These are phyloP conservation scores for Macrosteles quadrilineatus DNA, from an alignment of 1,140 invertebrate genomes.

Conservation along the genomic window DNA sequence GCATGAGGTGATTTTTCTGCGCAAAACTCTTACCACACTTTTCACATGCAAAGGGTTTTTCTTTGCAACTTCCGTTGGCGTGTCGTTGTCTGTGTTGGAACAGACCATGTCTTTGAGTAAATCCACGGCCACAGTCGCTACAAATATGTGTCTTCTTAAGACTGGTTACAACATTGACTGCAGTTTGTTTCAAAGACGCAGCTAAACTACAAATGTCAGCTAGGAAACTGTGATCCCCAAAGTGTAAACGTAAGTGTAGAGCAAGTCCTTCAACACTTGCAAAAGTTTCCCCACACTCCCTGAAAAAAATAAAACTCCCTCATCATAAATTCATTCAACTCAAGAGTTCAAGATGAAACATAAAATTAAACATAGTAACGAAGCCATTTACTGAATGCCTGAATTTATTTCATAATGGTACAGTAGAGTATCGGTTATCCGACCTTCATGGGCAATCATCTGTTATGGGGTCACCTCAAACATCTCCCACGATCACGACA, in stretches of 20 bases:
- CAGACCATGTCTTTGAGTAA: constrained; percentile 78
- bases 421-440: too few relatives aligned
- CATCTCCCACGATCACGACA: too few relatives aligned
- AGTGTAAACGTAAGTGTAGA: constrained; percentile 77
- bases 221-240: constrained; percentile 78
- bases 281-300: constrained; percentile 66
- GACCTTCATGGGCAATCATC: too few relatives aligned
- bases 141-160: constrained; percentile 76
- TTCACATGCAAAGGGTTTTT: constrained; percentile 76
- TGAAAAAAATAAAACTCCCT: constrained; percentile 45
- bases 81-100: constrained; percentile 73
- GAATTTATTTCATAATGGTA: too few relatives aligned
- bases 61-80: constrained; percentile 75
- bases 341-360: not conserved
- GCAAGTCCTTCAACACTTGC: constrained; percentile 72
- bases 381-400: too few relatives aligned
- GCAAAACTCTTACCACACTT: constrained; percentile 87
- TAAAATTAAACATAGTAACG: too few relatives aligned
- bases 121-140: constrained; percentile 79
- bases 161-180: constrained; percentile 41
- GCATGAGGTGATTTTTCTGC: constrained; percentile 77
- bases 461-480: too few relatives aligned
- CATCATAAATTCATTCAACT: not conserved
- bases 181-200: constrained; percentile 62
- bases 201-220: constrained; percentile 82